phyloP scores from a whole-genome alignment of 2,888 invertebrate species.

The Tachina lurida region DNA sequence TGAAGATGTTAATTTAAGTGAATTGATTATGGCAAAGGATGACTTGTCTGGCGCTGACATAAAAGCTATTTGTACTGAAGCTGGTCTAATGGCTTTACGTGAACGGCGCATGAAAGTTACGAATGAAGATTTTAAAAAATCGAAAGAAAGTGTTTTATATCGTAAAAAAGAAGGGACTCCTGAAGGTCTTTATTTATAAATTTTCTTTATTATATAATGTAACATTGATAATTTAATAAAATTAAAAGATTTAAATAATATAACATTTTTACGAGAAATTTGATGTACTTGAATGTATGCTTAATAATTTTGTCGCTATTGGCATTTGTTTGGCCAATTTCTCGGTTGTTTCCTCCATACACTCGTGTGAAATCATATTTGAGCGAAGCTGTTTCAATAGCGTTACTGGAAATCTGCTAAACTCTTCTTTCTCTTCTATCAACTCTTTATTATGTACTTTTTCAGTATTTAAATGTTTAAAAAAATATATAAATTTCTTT shows the following conservation, averaged over 20 bases:
- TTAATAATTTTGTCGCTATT: constrained; percentile 70
- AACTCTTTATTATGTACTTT: constrained; percentile 10
- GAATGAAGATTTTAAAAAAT: constrained; percentile 99
- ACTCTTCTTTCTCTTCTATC: constrained; percentile 47
- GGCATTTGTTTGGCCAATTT: constrained; percentile 72
- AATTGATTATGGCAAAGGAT: constrained; percentile 99
- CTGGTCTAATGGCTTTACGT: constrained; percentile 97
- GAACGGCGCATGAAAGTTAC: constrained; percentile 99
- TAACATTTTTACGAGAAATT: constrained; percentile 10
- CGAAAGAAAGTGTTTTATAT: constrained; percentile 99
- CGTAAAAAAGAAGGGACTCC: constrained; percentile 99
- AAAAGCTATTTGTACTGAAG: constrained; percentile 99
- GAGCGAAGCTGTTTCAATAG: constrained; percentile 70
- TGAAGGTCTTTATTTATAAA: constrained; percentile 98
- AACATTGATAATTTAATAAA: constrained; percentile 67
- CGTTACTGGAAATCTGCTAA: constrained; percentile 48
- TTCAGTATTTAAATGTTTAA: constrained; percentile 51
- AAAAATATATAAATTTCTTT: constrained; percentile 79
- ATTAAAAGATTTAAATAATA: constrained; percentile 40
- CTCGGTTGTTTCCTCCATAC: constrained; percentile 73
- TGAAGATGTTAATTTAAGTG: constrained; percentile 97
- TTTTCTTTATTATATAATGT: constrained; percentile 85
- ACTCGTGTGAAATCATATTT: constrained; percentile 71
- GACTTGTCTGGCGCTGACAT: constrained; percentile 99
- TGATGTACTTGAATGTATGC: constrained; percentile 26